A percentile compares a stretch with the other conserved stretches of the same genome.
These are phyloP conservation scores for Laspeyria flexula DNA, from an alignment of 2,888 invertebrate species.

Conservation along the genomic window DNA sequence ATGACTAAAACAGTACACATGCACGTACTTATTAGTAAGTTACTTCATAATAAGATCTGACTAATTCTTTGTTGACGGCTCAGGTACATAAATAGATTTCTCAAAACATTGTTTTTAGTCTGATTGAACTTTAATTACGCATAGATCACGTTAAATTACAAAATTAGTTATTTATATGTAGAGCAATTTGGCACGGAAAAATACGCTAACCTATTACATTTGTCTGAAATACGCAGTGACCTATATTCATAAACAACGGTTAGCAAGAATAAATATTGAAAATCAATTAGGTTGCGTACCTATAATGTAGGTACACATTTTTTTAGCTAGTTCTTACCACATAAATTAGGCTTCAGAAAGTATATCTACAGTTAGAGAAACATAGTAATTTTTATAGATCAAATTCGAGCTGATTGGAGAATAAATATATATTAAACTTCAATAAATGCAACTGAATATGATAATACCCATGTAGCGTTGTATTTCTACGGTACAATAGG, in stretches of 20 bases:
- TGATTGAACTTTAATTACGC: slow-evolving; percentile 9
- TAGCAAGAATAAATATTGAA: neutral
- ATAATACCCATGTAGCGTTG: no score
- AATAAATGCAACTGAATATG: no score
- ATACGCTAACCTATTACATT: neutral
- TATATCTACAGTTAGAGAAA: no score
- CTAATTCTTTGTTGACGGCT: slow-evolving; percentile 29
- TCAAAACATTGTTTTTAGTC: slow-evolving; percentile 7
- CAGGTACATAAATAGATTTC: slow-evolving; percentile 27
- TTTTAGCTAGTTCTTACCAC: no score
- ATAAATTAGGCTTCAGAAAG: no score
- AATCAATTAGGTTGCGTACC: neutral
- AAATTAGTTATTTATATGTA: slow-evolving; percentile 3
- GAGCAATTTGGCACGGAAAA: slow-evolving; percentile 11
- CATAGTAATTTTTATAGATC: no score
- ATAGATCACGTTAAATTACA: slow-evolving; percentile 2
- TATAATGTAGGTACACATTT: no score
- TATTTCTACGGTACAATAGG: no score
- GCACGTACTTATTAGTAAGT: slow-evolving; percentile 17
- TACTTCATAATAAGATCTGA: slow-evolving; percentile 31
- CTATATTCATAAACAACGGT: neutral
- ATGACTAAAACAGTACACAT: slow-evolving; percentile 17
- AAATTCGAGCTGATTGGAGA: no score
- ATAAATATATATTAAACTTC: no score
- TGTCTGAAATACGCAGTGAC: neutral